phyloP scores from a whole-genome alignment of 23 tunicate species.

The Pegea sp. region DNA sequence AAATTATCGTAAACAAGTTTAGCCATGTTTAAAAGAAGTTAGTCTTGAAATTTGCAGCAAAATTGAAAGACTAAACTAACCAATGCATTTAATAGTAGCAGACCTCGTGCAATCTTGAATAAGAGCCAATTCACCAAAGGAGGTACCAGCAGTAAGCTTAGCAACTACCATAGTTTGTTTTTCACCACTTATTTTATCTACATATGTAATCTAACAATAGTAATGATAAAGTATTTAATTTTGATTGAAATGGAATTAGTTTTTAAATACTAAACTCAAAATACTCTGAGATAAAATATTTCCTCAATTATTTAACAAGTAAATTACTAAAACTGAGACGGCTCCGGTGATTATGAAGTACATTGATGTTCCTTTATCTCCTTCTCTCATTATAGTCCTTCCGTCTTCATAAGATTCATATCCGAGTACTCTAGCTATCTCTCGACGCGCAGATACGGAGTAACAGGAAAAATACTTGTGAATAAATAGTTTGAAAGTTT shows the following conservation, averaged over 20 bases:
- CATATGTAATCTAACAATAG: constrained; percentile 23
- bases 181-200: constrained; percentile 31
- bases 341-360: constrained; percentile 70
- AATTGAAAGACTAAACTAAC: no score
- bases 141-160: constrained; percentile 64
- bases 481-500: no score
- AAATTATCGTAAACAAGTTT: background rate
- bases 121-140: constrained; percentile 84
- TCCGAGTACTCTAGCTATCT: constrained; percentile 47
- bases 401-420: constrained; percentile 71
- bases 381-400: constrained; percentile 59
- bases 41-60: no score
- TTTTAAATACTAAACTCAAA: background rate
- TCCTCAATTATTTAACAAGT: background rate
- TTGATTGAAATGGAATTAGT: background rate
- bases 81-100: constrained; percentile 76
- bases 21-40: background rate
- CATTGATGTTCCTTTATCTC: constrained; percentile 65
- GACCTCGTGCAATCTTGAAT: constrained; percentile 67
- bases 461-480: constrained; percentile 51
- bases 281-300: background rate
- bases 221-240: no score
- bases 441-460: constrained; percentile 27
- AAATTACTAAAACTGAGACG: constrained; percentile 62
- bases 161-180: constrained; percentile 34